These are phyloP conservation scores for Hestina assimilis DNA, from an alignment of 1,140 invertebrate genomes.

Conservation along the genomic window DNA sequence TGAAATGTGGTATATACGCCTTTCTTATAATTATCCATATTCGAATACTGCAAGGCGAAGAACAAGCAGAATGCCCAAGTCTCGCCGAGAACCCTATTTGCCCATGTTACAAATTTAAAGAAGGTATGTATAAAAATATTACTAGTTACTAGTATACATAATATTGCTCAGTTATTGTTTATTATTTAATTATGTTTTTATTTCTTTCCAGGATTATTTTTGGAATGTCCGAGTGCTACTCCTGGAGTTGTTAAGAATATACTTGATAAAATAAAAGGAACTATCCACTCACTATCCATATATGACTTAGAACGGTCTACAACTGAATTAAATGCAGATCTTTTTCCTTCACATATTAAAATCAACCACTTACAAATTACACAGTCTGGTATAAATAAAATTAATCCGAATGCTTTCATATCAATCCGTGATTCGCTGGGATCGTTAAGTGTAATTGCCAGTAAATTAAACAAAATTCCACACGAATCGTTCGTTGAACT, in stretches of 20 bases:
- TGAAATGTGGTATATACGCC: slow-evolving; percentile 63
- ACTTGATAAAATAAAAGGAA: slow-evolving; percentile 81
- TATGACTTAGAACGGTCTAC: slow-evolving; percentile 90
- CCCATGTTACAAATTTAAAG: slow-evolving; percentile 94
- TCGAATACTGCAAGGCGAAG: slow-evolving; percentile 74
- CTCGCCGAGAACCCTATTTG: slow-evolving; percentile 87
- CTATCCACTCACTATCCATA: slow-evolving; percentile 90
- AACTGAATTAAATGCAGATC: slow-evolving; percentile 82
- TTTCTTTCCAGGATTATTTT: slow-evolving; percentile 82
- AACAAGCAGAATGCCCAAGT: slow-evolving; percentile 82
- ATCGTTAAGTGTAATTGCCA: slow-evolving; percentile 88
- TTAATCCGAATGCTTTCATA: slow-evolving; percentile 85
- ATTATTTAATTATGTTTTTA: neutral
- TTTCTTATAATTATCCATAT: slow-evolving; percentile 66
- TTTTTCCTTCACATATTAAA: slow-evolving; percentile 82
- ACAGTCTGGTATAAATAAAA: slow-evolving; percentile 86
- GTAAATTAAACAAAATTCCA: slow-evolving; percentile 88
- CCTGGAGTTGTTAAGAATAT: slow-evolving; percentile 79
- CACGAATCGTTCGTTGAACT: slow-evolving; percentile 87
- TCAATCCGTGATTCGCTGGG: slow-evolving; percentile 86
- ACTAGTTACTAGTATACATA: neutral
- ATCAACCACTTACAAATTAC: slow-evolving; percentile 91
- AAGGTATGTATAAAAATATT: slow-evolving; percentile 77
- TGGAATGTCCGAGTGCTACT: slow-evolving; percentile 92
- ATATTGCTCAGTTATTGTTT: too few species aligned